Percentiles rank a stretch among this genome's conserved stretches.
Conservation (phyloP, 2,888 invertebrate species). For the Orchesella flavescens region DNA sequence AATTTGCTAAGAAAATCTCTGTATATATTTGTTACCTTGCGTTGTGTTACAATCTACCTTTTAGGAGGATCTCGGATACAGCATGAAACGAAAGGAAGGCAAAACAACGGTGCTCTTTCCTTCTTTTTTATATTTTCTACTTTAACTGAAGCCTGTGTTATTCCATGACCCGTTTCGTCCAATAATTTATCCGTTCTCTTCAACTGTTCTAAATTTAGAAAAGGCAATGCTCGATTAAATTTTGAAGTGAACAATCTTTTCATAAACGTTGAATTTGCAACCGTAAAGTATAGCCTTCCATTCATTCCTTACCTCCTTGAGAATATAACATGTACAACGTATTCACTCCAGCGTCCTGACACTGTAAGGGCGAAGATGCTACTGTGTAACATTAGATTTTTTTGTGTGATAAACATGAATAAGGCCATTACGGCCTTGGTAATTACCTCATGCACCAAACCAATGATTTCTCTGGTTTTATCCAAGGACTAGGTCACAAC, state of each 20-base stretch:
- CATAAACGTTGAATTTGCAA: not conserved
- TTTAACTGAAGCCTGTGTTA: not conserved
- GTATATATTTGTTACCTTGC: too few species aligned
- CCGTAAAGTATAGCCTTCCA: not conserved
- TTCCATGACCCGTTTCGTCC: not conserved
- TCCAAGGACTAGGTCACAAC: not conserved
- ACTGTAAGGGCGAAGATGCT: not conserved
- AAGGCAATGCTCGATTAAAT: not conserved
- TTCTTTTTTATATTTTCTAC: slow-evolving; percentile 11
- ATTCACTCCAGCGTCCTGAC: slow-evolving; percentile 30
- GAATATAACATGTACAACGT: slow-evolving; percentile 6
- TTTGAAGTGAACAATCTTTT: not conserved
- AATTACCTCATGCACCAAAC: slow-evolving; percentile 27
- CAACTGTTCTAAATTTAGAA: slow-evolving; percentile 21
- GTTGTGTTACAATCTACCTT: not conserved
- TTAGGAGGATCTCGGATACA: slow-evolving; percentile 8
- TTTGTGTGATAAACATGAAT: too few species aligned
- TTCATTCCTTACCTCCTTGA: slow-evolving; percentile 30
- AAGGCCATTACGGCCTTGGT: too few species aligned
- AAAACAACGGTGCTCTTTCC: not conserved
- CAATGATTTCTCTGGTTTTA: slow-evolving; percentile 26
- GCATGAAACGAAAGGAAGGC: slow-evolving; percentile 7
- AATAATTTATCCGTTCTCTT: slow-evolving; percentile 1
- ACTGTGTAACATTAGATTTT: not conserved
- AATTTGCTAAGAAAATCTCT: too few species aligned